Evolutionary conservation across 2,113 vertebrate species (phyloP), one percentile per base, ranked within the genome.

Genomic region (Leptodactylus fuscus): DNA sequence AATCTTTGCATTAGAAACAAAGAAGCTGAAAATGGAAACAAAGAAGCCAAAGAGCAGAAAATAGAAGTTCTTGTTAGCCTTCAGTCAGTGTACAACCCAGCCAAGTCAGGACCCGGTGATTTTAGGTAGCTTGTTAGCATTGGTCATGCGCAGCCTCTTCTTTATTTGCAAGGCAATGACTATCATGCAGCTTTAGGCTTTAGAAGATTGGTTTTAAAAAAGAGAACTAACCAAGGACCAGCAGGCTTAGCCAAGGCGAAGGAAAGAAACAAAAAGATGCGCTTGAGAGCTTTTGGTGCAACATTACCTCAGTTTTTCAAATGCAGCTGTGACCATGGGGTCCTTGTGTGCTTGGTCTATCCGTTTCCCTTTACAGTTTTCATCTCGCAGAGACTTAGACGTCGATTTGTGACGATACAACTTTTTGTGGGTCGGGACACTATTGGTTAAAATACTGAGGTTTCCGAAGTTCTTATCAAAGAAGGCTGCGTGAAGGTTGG

Each of bases 251-350:
- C 91, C 94, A 91, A 92, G 92, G 91, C 90, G 89, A 93, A 90
- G 91, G 91, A 94, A 92, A 91, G 90, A 93, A n/a, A n/a, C n/a
- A n/a, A 83, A 95, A 93, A 93, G 94, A 93, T 94, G 93, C 92
- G 95, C 96, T 94, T 96, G 94, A 95, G 95, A 95, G 95, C 94
- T 91, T 93, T 94, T 95, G 95, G 96, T 96, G 95, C 95, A 96
- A 95, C 96, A 98, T 99, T 99, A 99, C 98, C 98, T 99, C 96
- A 97, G 97, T 97, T 98, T 99, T 94, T 99, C 97, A 95, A 97
- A 98, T 95, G 97, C 96, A 94, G 95, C 95, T 95, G 97, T 97
- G 95, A 97, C 95, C 91, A 95, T 93, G 90, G 97, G 94, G 93
- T 98, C 96, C 95, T 98, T 99, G 94, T 95, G 94, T 91, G 91